These are phyloP conservation scores for Branchipolynoe longqiensis DNA, from an alignment of 2,888 invertebrate genomes.

Conservation along the genomic window DNA sequence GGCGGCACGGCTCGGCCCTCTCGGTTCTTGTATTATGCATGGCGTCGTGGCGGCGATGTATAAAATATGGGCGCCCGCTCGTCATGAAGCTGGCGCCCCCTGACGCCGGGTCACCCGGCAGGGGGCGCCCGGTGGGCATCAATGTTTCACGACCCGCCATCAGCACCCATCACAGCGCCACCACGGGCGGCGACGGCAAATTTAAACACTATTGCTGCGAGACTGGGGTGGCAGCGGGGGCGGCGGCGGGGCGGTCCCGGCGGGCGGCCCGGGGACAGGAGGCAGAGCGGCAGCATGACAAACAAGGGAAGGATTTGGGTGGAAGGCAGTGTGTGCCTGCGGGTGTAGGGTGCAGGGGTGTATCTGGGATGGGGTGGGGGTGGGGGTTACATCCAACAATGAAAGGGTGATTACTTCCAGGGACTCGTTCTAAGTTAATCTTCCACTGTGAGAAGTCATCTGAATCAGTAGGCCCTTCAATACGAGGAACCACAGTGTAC, in stretches of 20 bases:
- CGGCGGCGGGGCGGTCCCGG: too few relatives aligned
- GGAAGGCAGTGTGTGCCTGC: too few relatives aligned
- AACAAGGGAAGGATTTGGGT: too few relatives aligned
- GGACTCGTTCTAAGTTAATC: too few relatives aligned
- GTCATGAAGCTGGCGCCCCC: slow-evolving; percentile 38
- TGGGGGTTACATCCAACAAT: too few relatives aligned
- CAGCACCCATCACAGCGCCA: slow-evolving; percentile 5
- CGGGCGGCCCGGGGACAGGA: background rate
- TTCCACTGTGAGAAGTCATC: too few relatives aligned
- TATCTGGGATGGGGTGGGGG: too few relatives aligned
- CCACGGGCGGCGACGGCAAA: background rate
- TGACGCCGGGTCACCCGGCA: background rate
- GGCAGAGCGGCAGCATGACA: background rate
- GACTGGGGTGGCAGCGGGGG: background rate
- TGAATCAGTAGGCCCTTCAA: too few relatives aligned
- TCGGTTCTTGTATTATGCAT: slow-evolving; percentile 19
- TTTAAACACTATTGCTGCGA: slow-evolving; percentile 8
- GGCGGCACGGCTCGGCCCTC: background rate
- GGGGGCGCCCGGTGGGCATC: background rate
- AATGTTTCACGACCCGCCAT: slow-evolving; percentile 21
- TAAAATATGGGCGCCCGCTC: slow-evolving; percentile 12
- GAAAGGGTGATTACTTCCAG: too few relatives aligned
- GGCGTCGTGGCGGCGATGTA: background rate
- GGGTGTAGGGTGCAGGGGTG: too few relatives aligned
- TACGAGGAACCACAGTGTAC: too few relatives aligned